Conservation (phyloP, 2,888 invertebrate species). For the Timema cristinae region DNA sequence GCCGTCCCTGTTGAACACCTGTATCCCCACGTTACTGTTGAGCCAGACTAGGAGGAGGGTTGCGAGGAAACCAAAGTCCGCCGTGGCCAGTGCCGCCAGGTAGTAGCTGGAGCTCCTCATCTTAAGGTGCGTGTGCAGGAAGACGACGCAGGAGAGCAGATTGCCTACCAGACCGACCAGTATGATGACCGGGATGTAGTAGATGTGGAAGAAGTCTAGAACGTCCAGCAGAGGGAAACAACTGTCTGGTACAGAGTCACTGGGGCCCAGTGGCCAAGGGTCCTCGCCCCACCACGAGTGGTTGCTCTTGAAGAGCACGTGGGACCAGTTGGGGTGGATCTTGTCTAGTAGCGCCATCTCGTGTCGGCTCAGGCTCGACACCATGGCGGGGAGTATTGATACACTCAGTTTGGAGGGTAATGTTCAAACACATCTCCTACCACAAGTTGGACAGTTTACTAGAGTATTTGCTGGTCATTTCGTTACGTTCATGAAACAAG, state of each 20-base stretch:
- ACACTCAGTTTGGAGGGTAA: too few species aligned
- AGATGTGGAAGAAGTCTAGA: constrained; percentile 50
- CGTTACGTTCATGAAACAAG: too few species aligned
- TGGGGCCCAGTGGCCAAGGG: not conserved
- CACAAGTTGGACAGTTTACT: too few species aligned
- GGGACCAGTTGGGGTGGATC: too few species aligned
- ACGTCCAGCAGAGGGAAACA: constrained; percentile 39
- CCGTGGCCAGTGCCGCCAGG: constrained; percentile 56
- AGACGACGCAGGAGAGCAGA: constrained; percentile 55
- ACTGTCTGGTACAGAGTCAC: constrained; percentile 22
- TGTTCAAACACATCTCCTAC: too few species aligned
- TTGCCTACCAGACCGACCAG: constrained; percentile 58
- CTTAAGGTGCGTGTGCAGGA: constrained; percentile 56
- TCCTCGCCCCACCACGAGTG: constrained; percentile 3
- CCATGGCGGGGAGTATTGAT: not conserved
- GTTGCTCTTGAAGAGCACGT: not conserved
- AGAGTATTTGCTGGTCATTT: too few species aligned
- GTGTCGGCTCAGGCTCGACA: constrained; percentile 23
- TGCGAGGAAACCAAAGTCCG: constrained; percentile 57
- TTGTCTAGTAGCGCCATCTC: not conserved
- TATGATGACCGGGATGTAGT: constrained; percentile 58
- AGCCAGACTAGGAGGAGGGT: constrained; percentile 53
- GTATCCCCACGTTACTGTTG: constrained; percentile 46
- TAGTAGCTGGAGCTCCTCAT: constrained; percentile 61
- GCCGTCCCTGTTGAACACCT: constrained; percentile 51